phyloP scores from a whole-genome alignment of 1,140 invertebrate species.

The Drosophila carrolli region DNA sequence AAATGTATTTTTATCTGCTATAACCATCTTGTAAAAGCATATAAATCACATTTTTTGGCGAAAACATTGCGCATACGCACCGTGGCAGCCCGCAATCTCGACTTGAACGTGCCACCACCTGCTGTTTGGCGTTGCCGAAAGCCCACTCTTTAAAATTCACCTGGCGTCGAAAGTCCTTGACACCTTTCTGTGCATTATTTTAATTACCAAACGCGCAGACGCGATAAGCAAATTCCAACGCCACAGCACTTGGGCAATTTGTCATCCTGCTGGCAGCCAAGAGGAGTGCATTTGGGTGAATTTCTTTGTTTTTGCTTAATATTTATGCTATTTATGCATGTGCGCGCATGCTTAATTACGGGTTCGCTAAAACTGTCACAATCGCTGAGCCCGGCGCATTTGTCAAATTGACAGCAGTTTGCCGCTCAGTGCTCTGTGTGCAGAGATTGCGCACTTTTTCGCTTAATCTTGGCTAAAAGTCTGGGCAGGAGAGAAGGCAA shows the following conservation, averaged over 20 bases:
- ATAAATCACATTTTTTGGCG: slow-evolving; percentile 3
- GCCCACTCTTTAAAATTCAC: slow-evolving; percentile 64
- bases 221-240: slow-evolving; percentile 46
- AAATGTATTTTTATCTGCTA: background rate
- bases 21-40: background rate
- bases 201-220: slow-evolving; percentile 64
- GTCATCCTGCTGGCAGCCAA: slow-evolving; percentile 59
- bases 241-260: slow-evolving; percentile 48
- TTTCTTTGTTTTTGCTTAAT: slow-evolving; percentile 44
- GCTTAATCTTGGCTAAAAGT: slow-evolving; percentile 61
- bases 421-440: slow-evolving; percentile 10
- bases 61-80: slow-evolving; percentile 25
- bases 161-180: slow-evolving; percentile 71
- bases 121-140: slow-evolving; percentile 11
- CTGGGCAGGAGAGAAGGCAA: slow-evolving; percentile 10
- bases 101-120: slow-evolving; percentile 25
- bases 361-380: slow-evolving; percentile 81
- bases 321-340: slow-evolving; percentile 77
- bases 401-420: slow-evolving; percentile 77
- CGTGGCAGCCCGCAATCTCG: slow-evolving; percentile 22
- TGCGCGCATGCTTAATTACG: slow-evolving; percentile 79
- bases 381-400: slow-evolving; percentile 69
- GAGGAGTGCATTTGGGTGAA: slow-evolving; percentile 14
- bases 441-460: slow-evolving; percentile 62
- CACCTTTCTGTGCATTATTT: slow-evolving; percentile 69